A percentile compares a stretch with the other conserved stretches of the same genome.
Evolutionary conservation across 2,797 vertebrate genomes (phyloP).

Genomic region (Poliocrania exsul): DNA sequence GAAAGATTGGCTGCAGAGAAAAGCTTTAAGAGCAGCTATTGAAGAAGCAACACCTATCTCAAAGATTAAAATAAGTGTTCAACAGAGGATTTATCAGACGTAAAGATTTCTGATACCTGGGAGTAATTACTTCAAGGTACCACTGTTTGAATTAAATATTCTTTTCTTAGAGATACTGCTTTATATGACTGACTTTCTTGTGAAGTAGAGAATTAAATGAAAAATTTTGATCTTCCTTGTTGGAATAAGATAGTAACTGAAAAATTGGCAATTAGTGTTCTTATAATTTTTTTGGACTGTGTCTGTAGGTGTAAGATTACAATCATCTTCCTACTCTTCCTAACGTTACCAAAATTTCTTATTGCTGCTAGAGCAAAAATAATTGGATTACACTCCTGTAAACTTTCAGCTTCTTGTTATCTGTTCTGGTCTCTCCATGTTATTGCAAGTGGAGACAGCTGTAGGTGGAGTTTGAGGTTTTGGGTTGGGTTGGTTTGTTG

Average conservation of each 20-base stretch:
- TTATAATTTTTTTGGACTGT: not conserved
- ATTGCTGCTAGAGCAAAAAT: not conserved
- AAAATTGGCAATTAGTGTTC: not conserved
- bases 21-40: not conserved
- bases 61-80: not conserved
- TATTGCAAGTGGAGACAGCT: not conserved
- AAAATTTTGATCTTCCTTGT: not conserved
- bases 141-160: not conserved
- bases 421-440: not conserved
- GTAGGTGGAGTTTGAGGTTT: not conserved
- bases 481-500: not conserved
- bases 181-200: not conserved
- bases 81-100: not conserved
- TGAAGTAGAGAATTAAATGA: not conserved
- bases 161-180: not conserved
- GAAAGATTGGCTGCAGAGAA: not conserved
- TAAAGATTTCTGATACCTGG: not conserved
- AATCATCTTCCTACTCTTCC: not conserved
- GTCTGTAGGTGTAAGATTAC: not conserved
- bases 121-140: not conserved
- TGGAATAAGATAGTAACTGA: not conserved
- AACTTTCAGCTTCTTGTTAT: not conserved
- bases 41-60: not conserved
- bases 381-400: not conserved
- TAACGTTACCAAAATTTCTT: not conserved